phyloP scores from a whole-genome alignment of 2,113 vertebrate species.

The Antidorcas marsupialis region DNA sequence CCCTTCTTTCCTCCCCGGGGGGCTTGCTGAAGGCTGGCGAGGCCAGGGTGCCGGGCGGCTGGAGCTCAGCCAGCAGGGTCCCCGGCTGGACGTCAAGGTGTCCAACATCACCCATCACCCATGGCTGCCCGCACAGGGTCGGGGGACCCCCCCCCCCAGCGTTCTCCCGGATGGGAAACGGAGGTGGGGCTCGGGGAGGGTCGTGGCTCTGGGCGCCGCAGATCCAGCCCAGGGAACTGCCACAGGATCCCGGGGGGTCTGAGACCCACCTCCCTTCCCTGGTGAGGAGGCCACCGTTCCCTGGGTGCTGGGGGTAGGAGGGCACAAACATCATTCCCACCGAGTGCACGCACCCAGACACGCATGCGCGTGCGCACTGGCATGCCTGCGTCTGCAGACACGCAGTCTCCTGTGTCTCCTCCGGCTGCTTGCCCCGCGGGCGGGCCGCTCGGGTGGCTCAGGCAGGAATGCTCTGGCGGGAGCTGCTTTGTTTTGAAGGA shows the following conservation, averaged over 20 bases:
- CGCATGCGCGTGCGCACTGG: fast-evolving
- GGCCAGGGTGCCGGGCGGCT: background rate
- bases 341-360: fast-evolving
- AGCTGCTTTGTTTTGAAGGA: background rate
- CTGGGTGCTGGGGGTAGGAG: background rate
- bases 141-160: fast-evolving
- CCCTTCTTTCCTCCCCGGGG: fast-evolving
- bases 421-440: fast-evolving
- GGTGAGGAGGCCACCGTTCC: background rate
- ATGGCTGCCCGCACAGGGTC: background rate
- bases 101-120: background rate
- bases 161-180: background rate
- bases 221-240: no score
- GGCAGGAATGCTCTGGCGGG: background rate
- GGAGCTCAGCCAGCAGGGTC: background rate
- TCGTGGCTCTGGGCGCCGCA: fast-evolving
- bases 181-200: background rate
- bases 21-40: background rate
- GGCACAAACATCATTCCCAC: fast-evolving
- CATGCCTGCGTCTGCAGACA: fast-evolving
- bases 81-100: background rate
- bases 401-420: background rate
- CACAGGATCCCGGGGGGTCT: fast-evolving
- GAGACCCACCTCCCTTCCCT: no score
- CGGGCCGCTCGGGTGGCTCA: fast-evolving